These are phyloP conservation scores for Zoanthus sociatus DNA, from an alignment of 92 coral and sea anemone species.

Conservation along the genomic window DNA sequence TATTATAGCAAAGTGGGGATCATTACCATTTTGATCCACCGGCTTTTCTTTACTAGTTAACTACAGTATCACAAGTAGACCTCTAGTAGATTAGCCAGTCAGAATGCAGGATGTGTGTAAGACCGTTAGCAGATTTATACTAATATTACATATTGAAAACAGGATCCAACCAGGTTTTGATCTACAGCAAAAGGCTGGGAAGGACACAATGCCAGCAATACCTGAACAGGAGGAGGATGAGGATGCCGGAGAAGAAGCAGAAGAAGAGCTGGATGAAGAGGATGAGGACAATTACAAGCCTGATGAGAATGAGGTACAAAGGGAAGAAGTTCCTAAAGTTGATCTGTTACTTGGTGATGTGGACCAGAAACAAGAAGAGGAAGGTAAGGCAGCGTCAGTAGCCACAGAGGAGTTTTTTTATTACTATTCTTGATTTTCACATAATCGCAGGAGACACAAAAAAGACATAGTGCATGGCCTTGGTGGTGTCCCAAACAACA, in stretches of 20 bases:
- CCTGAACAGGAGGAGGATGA: conserved; percentile 72
- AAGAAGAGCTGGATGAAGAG: conserved; percentile 23
- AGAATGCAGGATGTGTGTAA: no score
- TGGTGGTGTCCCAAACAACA: no score
- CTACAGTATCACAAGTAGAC: no score
- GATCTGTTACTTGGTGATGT: conserved; percentile 68
- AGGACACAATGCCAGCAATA: conserved; percentile 78
- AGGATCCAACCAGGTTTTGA: conserved; percentile 69
- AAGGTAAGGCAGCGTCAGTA: conserved; percentile 47
- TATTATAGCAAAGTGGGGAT: no score
- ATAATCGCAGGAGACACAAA: no score
- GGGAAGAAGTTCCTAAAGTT: conserved; percentile 66
- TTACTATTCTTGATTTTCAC: no score
- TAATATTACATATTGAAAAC: not conserved
- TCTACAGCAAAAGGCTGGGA: conserved; percentile 49
- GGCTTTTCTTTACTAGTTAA: no score
- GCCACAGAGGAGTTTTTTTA: no score
- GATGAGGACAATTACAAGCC: not conserved
- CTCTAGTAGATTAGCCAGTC: no score
- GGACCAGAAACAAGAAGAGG: conserved; percentile 62
- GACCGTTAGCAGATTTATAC: no score
- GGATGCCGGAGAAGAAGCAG: conserved; percentile 10
- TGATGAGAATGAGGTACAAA: conserved; percentile 42
- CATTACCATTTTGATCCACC: no score
- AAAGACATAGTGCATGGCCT: no score